Conservation (phyloP, 2,888 invertebrate species). For the Chloromyia formosa region DNA sequence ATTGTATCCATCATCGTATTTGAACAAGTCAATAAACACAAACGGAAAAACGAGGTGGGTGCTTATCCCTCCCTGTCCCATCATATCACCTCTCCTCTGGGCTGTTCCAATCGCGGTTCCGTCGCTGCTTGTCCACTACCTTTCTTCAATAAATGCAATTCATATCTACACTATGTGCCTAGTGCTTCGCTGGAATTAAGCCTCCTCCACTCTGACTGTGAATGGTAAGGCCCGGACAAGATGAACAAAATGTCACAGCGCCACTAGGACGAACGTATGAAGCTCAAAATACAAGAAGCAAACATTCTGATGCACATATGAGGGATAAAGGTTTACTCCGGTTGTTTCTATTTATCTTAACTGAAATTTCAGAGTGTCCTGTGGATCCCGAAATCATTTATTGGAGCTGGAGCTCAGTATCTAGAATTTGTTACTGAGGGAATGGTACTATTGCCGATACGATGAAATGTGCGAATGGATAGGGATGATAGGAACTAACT, state of each 20-base stretch:
- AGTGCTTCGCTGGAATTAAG: not conserved
- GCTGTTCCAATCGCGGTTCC: slow-evolving; percentile 9
- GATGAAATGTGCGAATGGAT: slow-evolving; percentile 37
- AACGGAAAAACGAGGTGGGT: slow-evolving; percentile 23
- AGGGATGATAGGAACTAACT: slow-evolving; percentile 48
- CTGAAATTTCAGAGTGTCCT: slow-evolving; percentile 37
- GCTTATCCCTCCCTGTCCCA: slow-evolving; percentile 16
- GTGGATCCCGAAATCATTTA: slow-evolving; percentile 13
- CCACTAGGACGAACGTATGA: slow-evolving; percentile 26
- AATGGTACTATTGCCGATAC: slow-evolving; percentile 44
- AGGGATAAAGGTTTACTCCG: slow-evolving; percentile 40
- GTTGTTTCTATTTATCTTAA: slow-evolving; percentile 44
- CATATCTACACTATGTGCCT: slow-evolving; percentile 21
- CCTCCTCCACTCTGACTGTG: slow-evolving; percentile 24
- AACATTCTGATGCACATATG: slow-evolving; percentile 43
- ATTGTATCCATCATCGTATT: slow-evolving; percentile 37
- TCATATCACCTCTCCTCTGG: not conserved
- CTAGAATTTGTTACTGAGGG: slow-evolving; percentile 14
- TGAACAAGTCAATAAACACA: slow-evolving; percentile 40
- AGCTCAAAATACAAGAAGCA: slow-evolving; percentile 40
- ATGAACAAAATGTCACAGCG: slow-evolving; percentile 31
- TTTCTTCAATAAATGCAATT: slow-evolving; percentile 29
- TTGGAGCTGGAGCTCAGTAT: slow-evolving; percentile 22
- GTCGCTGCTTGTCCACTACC: slow-evolving; percentile 13
- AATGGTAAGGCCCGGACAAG: slow-evolving; percentile 38